phyloP scores from a whole-genome alignment of 2,113 vertebrate genomes.

The Ancistrus triradiatus region DNA sequence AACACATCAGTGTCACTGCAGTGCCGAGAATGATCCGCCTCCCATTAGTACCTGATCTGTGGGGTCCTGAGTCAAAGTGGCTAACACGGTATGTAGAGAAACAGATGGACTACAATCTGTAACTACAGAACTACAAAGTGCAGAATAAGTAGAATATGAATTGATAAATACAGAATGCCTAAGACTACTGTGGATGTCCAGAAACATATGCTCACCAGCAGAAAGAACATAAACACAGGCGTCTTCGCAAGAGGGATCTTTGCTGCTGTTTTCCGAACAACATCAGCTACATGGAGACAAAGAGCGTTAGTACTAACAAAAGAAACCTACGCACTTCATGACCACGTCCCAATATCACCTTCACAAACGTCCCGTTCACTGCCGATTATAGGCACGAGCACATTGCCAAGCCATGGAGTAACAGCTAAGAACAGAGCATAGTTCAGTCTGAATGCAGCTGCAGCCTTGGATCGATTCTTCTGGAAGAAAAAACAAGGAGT shows the following conservation, averaged over 20 bases:
- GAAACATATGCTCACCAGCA: conserved; percentile 53
- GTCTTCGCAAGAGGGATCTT: conserved; percentile 60
- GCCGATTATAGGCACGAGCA: conserved; percentile 51
- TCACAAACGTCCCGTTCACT: conserved; percentile 12
- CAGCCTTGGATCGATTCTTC: neutral
- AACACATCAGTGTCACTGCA: too few species aligned
- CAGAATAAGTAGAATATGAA: too few species aligned
- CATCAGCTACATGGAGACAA: conserved; percentile 57
- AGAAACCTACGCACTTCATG: neutral
- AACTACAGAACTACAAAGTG: too few species aligned
- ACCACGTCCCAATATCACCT: conserved; percentile 57
- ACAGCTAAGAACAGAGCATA: conserved; percentile 70
- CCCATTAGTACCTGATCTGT: too few species aligned
- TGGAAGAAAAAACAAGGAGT: neutral
- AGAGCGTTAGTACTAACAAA: neutral
- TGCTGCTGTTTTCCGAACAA: conserved; percentile 56
- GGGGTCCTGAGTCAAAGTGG: too few species aligned
- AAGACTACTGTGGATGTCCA: too few species aligned
- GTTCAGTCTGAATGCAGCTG: conserved; percentile 32
- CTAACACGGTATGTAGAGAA: too few species aligned
- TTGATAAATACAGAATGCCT: too few species aligned
- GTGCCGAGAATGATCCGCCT: too few species aligned
- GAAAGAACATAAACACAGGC: conserved; percentile 70
- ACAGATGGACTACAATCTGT: too few species aligned
- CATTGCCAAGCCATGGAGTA: conserved; percentile 79